Evolutionary conservation across 2,113 vertebrate genomes (phyloP), one percentile per base, ranked within the genome.

Genomic region (Clarias macrocephalus): DNA sequence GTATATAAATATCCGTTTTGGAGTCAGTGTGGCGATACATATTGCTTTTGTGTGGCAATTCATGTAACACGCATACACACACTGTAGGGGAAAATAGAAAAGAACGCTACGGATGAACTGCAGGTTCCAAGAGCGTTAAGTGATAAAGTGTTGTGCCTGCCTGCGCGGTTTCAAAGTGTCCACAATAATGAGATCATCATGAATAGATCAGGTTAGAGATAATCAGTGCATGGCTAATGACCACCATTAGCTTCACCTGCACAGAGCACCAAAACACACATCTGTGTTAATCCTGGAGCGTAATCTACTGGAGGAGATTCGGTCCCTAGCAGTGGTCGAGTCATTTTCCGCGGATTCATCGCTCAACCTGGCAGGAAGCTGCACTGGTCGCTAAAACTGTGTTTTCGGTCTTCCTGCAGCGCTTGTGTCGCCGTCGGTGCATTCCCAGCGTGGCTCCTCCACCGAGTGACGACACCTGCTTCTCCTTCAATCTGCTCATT

Each of bases 281-380:
- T 48, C 10, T 0, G 5, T 19, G 52, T 79, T 28, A 80, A 88
- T 88, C 85, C 88, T 80, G 81, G 81, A 82, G 62, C 59, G 72
- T 21, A 79, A 89, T 88, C 77, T 89, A 88, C 56, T 30, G 80
- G 56, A 76, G 85, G 81, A 86, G 82, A 83, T 76, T 88, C 81
- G 33, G 77, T 87, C 81, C 8, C 80, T 28, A 48, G 73, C 48
- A n/a, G 48, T 79, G 66, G 56, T 82, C 88, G 63, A 86, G 86
- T 85, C 60, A n/a, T 89, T 85, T 48, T 37, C 54, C 85, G 77
- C n/a, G 42, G 57, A 65, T 30, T 37, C 48, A 37, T 84, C 80
- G 54, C 88, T 87, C 57, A 68, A 73, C 82, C 57, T 70, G 76
- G 84, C 54, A 9, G 73, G 42, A 76, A 60, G 18, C 79, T 83